Conservation (phyloP, 2,113 vertebrate species). For the Mungos mungo region DNA sequence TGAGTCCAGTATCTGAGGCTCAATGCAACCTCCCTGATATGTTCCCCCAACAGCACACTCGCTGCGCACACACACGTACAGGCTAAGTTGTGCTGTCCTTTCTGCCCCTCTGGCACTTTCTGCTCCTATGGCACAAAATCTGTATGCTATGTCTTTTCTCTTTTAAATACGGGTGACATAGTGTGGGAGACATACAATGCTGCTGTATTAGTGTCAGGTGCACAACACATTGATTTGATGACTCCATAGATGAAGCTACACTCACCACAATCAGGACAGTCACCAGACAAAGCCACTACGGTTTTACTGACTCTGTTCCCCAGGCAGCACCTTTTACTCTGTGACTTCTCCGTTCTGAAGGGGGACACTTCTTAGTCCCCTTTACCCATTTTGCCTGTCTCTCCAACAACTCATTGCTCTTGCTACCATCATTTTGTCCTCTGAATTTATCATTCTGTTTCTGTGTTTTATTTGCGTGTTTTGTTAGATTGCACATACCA, state of each 20-base stretch:
- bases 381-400: neutral
- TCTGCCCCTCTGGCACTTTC: neutral
- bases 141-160: neutral
- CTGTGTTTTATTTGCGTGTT: neutral
- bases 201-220: neutral
- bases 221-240: neutral
- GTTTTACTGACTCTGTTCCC: neutral
- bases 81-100: neutral
- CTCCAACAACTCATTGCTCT: neutral
- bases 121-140: neutral
- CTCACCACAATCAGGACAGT: neutral
- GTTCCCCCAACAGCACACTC: neutral
- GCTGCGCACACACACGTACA: rapidly evolving
- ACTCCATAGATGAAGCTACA: neutral
- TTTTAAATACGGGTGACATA: neutral
- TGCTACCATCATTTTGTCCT: neutral
- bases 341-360: neutral
- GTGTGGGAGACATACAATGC: neutral
- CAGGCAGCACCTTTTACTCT: neutral
- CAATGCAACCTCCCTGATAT: neutral
- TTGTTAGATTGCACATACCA: neutral
- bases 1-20: neutral
- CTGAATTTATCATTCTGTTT: neutral
- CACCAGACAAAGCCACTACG: neutral
- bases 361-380: neutral